Evolutionary conservation across 1,140 invertebrate species (phyloP).

Genomic region (Sinonovacula constricta): DNA sequence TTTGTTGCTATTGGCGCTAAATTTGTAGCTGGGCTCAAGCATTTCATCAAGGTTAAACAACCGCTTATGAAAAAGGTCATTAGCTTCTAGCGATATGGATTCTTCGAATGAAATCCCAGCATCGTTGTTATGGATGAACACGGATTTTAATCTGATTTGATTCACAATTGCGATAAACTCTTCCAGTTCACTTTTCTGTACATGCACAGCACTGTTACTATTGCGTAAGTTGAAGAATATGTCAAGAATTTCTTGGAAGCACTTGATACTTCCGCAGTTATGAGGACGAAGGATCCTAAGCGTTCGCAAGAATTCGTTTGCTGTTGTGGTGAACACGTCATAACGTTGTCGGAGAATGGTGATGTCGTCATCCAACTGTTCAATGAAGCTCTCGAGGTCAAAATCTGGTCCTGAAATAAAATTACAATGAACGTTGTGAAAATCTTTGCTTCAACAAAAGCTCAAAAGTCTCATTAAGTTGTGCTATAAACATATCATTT

Average conservation of each 20-base stretch:
- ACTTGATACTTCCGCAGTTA: slow-evolving; percentile 9
- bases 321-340: slow-evolving; percentile 1
- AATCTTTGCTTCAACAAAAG: too few relatives aligned
- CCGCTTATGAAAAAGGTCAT: slow-evolving; percentile 15
- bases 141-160: slow-evolving; percentile 17
- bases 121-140: slow-evolving; percentile 5
- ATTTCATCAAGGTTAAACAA: slow-evolving; percentile 35
- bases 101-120: slow-evolving; percentile 30
- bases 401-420: too few relatives aligned
- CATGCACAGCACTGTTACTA: slow-evolving; percentile 5
- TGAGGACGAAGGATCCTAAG: slow-evolving; percentile 18
- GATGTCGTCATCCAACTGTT: slow-evolving; percentile 7
- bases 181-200: slow-evolving; percentile 1
- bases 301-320: slow-evolving; percentile 24
- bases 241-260: slow-evolving; percentile 33
- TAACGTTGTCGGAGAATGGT: not conserved
- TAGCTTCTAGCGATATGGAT: not conserved
- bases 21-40: slow-evolving; percentile 3
- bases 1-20: slow-evolving; percentile 10
- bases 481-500: too few relatives aligned
- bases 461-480: too few relatives aligned
- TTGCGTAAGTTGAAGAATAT: slow-evolving; percentile 9
- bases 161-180: slow-evolving; percentile 41
- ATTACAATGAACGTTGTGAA: too few relatives aligned
- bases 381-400: not conserved